Conservation (phyloP, 2,888 invertebrate species). For the Coronaproctus castanopsis region DNA sequence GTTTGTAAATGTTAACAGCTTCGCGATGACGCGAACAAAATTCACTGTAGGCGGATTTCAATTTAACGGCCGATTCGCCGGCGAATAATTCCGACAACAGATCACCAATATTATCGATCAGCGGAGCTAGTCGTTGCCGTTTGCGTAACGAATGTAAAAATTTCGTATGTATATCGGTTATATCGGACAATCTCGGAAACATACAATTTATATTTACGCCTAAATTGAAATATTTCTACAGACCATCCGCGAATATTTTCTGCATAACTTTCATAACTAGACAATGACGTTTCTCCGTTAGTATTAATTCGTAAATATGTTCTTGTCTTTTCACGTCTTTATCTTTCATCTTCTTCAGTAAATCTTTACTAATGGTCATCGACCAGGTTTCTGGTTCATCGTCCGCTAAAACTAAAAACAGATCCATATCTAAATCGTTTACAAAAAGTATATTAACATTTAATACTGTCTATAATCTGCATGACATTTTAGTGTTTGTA, state of each 20-base stretch:
- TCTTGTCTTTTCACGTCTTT: slow-evolving; percentile 83
- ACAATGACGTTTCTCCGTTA: slow-evolving; percentile 92
- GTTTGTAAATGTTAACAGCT: slow-evolving; percentile 78
- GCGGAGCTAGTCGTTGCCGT: slow-evolving; percentile 43
- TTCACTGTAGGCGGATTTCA: slow-evolving; percentile 73
- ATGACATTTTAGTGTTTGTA: too few relatives aligned
- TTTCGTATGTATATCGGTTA: slow-evolving; percentile 64
- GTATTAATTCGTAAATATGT: slow-evolving; percentile 86
- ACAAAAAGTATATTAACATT: too few relatives aligned
- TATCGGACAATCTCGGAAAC: slow-evolving; percentile 70
- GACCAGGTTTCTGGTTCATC: slow-evolving; percentile 88
- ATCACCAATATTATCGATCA: slow-evolving; percentile 64
- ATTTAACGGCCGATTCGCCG: slow-evolving; percentile 35
- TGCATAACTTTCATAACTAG: slow-evolving; percentile 85
- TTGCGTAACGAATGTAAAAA: slow-evolving; percentile 48
- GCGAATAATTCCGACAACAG: slow-evolving; percentile 64
- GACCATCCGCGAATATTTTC: slow-evolving; percentile 71
- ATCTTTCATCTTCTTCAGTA: slow-evolving; percentile 41
- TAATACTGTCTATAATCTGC: too few relatives aligned
- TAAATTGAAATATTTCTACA: slow-evolving; percentile 49
- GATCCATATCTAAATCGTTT: slow-evolving; percentile 62
- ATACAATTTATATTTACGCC: slow-evolving; percentile 55
- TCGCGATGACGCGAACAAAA: slow-evolving; percentile 84
- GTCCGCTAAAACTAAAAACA: slow-evolving; percentile 54
- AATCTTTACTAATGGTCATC: slow-evolving; percentile 66